Evolutionary conservation across 2,888 invertebrate genomes (phyloP), one percentile per base, ranked within the genome.

Genomic region (Scaeva pyrastri): DNA sequence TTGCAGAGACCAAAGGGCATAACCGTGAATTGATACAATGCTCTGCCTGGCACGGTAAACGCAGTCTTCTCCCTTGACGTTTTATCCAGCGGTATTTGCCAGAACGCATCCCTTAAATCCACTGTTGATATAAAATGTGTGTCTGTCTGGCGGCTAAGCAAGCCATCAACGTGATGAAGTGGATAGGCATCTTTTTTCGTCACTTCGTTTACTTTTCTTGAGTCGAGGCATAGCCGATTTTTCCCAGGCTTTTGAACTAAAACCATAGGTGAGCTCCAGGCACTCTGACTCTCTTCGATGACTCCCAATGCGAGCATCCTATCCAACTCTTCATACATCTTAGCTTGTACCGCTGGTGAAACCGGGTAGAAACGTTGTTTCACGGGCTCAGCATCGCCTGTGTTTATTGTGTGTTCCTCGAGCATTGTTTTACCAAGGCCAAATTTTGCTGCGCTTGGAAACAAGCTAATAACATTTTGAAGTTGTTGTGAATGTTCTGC

Each of bases 401-500:
- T 41, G 5, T n/a, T 41, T 41, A 41, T 14, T 41, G 12, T 41
- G 14, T 41, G 41, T 41, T 41, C 41, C 5, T 41, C 41, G 3
- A 41, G 41, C 41, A 12, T 14, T 41, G 41, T 41, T 41, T 41
- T 41, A 14, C 52, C 52, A 23, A 52, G 52, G 12, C 52, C 23
- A 3, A 23, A 23, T 52, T 52, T 26, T 11, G 52, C 52, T 23
- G 52, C 52, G 52, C 23, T 23, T 52, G 52, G 41, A 60, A 52
- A 52, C 23, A 52, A 52, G 52, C 52, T 52, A 23, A 52, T 52
- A 52, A 52, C 52, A 52, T 10, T 21, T 52, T 52, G 23, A 52
- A 52, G 52, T 10, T 21, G 23, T 10, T 23, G 23, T 12, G 26
- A 26, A 14, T 55, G 55, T 14, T 55, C 26, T 55, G 55, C 2